Evolutionary conservation across 2,797 vertebrate genomes (phyloP).

Genomic region (Sebastes ruberrimus): DNA sequence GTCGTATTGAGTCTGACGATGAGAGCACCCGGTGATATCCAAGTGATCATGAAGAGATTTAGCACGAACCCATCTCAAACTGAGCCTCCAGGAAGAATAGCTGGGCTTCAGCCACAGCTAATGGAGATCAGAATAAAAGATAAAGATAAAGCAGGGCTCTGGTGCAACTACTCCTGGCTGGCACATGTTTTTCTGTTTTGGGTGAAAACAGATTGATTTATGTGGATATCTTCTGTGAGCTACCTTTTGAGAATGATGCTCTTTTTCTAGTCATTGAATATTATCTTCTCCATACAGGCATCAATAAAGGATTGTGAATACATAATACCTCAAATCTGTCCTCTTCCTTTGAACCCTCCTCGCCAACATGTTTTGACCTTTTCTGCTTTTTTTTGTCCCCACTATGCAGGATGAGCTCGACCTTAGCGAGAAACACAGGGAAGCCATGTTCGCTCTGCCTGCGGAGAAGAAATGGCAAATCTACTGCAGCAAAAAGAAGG

Average conservation of each 20-base stretch:
- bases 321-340: not conserved
- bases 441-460: conserved; percentile 98
- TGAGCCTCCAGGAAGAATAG: not conserved
- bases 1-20: conserved; percentile 29
- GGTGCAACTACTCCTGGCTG: conserved; percentile 7
- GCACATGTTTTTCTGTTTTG: conserved; percentile 16
- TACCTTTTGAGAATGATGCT: not conserved
- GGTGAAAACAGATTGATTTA: no score
- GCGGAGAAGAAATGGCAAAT: conserved; percentile 99
- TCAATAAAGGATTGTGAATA: conserved; percentile 1
- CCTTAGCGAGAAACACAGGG: conserved; percentile 97
- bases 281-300: not conserved
- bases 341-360: not conserved
- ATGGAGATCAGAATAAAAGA: no score
- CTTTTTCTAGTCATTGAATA: not conserved
- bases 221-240: not conserved
- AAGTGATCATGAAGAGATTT: not conserved
- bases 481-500: conserved; percentile 99
- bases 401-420: conserved; percentile 93
- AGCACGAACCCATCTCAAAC: conserved; percentile 11
- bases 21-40: conserved; percentile 27
- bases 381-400: conserved; percentile 6
- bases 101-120: no score
- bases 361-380: not conserved
- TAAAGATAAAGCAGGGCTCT: not conserved